Evolutionary conservation across 2,113 vertebrate species (phyloP).

Genomic region (Girardinichthys multiradiatus): DNA sequence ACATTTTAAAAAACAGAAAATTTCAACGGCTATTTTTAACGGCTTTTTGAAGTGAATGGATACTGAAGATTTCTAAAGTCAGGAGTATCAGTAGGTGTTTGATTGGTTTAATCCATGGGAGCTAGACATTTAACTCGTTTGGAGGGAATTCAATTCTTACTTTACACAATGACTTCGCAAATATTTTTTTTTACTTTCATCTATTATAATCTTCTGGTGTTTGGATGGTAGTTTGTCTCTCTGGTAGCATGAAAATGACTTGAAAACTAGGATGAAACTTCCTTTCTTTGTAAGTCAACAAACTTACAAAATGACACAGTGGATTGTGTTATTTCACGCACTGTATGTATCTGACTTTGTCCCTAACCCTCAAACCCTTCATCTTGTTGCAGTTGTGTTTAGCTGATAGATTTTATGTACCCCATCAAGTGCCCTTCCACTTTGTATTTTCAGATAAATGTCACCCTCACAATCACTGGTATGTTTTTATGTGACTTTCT

Average conservation of each 20-base stretch:
- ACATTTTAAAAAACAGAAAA: no score
- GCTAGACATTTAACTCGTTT: no score
- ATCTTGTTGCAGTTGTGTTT: slow-evolving; percentile 5
- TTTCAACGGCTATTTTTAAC: no score
- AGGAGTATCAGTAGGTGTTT: no score
- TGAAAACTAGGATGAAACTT: background rate
- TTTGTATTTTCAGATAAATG: slow-evolving; percentile 21
- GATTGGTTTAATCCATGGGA: background rate
- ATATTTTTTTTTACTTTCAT: no score
- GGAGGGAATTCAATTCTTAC: no score
- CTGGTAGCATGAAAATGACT: no score
- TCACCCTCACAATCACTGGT: slow-evolving; percentile 6
- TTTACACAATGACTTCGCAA: no score
- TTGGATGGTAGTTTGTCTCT: no score
- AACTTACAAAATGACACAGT: background rate
- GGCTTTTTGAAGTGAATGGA: no score
- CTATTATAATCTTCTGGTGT: no score
- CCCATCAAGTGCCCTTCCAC: background rate
- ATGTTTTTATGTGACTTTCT: slow-evolving; percentile 49
- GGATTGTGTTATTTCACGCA: background rate
- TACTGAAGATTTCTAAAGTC: no score
- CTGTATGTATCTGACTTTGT: slow-evolving; percentile 1
- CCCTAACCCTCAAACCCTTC: background rate
- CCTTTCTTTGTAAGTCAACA: background rate
- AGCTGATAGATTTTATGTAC: slow-evolving; percentile 2